A percentile compares a stretch with the other conserved stretches of the same genome.
These are phyloP conservation scores for Heliconius ismenius DNA, from an alignment of 2,888 invertebrate genomes.

Conservation along the genomic window DNA sequence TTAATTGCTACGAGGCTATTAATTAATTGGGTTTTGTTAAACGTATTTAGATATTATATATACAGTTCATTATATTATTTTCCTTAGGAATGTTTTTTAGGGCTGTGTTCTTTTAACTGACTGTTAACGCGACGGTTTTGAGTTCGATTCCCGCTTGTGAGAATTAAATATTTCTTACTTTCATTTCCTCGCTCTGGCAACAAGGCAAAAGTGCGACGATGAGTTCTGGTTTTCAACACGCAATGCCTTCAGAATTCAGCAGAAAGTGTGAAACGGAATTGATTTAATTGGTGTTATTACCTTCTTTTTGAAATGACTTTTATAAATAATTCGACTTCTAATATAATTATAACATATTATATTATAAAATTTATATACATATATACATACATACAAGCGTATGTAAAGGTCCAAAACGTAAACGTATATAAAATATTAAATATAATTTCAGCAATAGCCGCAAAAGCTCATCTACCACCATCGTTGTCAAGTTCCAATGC, in stretches of 20 bases:
- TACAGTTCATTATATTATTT: not conserved
- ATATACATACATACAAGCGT: not conserved
- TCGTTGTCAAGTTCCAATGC: slow-evolving; percentile 18
- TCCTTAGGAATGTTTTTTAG: not conserved
- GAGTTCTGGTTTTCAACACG: too few species aligned
- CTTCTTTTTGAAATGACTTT: too few species aligned
- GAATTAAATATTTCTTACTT: not conserved
- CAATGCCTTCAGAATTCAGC: too few species aligned
- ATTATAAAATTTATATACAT: too few species aligned
- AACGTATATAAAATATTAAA: too few species aligned
- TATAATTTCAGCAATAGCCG: slow-evolving; percentile 35
- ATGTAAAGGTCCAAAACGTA: too few species aligned
- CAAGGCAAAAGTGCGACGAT: too few species aligned
- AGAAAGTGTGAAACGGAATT: too few species aligned
- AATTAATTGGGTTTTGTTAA: slow-evolving; percentile 12
- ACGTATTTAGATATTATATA: not conserved
- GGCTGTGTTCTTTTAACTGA: not conserved
- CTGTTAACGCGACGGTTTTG: not conserved
- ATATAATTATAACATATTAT: too few species aligned
- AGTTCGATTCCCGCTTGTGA: not conserved
- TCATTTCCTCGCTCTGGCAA: not conserved
- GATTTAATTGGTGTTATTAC: too few species aligned
- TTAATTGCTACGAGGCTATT: slow-evolving; percentile 8
- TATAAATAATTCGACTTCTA: too few species aligned
- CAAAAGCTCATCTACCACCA: slow-evolving; percentile 29